Conservation (phyloP, 1,140 invertebrate genomes). For the Heliothis subflexa region DNA sequence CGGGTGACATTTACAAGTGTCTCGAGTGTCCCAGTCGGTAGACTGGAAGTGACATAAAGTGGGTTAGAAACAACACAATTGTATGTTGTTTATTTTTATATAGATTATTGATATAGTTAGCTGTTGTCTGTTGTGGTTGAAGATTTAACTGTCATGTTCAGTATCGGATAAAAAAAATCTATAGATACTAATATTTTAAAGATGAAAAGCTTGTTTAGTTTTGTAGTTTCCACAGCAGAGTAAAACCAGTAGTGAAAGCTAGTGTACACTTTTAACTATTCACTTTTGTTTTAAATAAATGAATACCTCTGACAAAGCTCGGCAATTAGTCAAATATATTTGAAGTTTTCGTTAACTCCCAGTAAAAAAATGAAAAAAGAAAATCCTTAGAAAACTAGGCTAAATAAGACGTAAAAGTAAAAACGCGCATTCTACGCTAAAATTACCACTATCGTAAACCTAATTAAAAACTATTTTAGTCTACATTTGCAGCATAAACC, state of each 20-base stretch:
- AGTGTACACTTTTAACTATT: no score
- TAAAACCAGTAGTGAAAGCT: no score
- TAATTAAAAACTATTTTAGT: not conserved
- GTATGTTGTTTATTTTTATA: not conserved
- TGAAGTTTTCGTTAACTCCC: no score
- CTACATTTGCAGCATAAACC: not conserved
- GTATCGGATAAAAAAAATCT: no score
- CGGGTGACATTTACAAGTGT: constrained; percentile 14
- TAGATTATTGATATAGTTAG: not conserved
- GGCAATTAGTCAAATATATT: no score
- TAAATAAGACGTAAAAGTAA: not conserved
- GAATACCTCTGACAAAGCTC: no score
- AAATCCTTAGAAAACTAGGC: not conserved
- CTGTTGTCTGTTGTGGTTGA: no score
- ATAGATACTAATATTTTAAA: not conserved
- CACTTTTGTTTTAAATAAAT: no score
- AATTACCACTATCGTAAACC: constrained; percentile 3
- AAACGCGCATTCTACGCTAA: not conserved
- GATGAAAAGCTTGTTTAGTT: no score
- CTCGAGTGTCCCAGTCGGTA: not conserved
- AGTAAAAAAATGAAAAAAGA: not conserved
- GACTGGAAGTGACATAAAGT: not conserved
- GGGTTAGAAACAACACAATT: not conserved
- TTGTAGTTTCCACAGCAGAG: no score
- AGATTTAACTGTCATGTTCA: no score